Percentiles rank a stretch among this genome's conserved stretches.
Evolutionary conservation across 2,113 vertebrate genomes (phyloP).

Genomic region (Ophiodon elongatus): DNA sequence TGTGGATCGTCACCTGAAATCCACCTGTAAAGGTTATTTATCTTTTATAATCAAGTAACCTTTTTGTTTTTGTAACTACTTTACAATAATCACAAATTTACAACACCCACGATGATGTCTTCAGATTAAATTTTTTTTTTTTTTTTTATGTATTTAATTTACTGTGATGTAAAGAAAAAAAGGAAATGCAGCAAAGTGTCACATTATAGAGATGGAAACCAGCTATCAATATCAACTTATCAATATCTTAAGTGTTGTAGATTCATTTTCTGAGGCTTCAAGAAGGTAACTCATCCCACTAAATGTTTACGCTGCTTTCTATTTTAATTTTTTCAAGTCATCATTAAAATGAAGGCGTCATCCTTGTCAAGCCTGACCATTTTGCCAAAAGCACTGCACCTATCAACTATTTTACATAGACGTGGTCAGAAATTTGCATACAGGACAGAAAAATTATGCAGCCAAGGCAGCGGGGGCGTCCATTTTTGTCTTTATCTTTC

Average conservation of each 20-base stretch:
- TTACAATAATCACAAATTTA: not conserved
- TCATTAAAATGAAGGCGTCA: not conserved
- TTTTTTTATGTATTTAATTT: not conserved
- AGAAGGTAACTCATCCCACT: not conserved
- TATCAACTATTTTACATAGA: not conserved
- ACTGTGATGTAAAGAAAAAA: not conserved
- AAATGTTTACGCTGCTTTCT: not conserved
- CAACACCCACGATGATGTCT: not conserved
- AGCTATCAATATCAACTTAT: not conserved
- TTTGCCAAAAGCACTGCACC: not conserved
- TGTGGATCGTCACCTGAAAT: constrained; percentile 18
- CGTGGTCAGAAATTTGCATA: not conserved
- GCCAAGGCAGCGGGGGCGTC: not conserved
- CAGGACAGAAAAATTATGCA: not conserved
- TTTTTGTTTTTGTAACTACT: not conserved
- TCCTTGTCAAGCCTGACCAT: not conserved
- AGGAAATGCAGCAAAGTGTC: not conserved
- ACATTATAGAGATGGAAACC: not conserved
- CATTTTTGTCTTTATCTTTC: not conserved
- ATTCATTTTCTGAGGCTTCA: not conserved
- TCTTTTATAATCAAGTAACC: not conserved
- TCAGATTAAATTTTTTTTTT: not conserved
- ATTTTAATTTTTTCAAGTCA: not conserved
- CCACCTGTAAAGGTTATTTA: not conserved
- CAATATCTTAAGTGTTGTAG: not conserved